phyloP scores from a whole-genome alignment of 2,797 vertebrate genomes.

The Salarias fasciatus region DNA sequence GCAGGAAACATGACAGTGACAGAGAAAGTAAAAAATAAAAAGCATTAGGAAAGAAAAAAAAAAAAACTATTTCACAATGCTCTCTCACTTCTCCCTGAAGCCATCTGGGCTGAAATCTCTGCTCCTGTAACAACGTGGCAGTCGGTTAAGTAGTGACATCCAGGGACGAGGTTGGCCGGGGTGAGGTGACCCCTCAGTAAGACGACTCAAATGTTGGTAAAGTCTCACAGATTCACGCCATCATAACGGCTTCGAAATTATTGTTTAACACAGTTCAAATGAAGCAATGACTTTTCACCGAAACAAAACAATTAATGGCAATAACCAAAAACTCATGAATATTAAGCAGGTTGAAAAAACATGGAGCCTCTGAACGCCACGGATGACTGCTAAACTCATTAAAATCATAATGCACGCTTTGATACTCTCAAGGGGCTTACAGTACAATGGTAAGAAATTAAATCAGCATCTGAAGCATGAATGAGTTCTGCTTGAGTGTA shows the following conservation, averaged over 20 bases:
- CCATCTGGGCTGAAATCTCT: conserved; percentile 58
- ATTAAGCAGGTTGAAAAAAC: conserved; percentile 71
- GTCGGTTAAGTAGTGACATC: conserved; percentile 44
- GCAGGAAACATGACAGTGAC: conserved; percentile 33
- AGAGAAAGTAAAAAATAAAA: conserved; percentile 48
- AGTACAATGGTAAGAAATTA: conserved; percentile 32
- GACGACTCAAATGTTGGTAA: conserved; percentile 1
- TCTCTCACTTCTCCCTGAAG: conserved; percentile 39
- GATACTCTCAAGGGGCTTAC: conserved; percentile 50
- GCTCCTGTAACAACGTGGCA: conserved; percentile 53
- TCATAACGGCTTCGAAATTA: conserved; percentile 10
- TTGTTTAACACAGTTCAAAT: conserved; percentile 36
- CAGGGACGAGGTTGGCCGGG: conserved; percentile 52
- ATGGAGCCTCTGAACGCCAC: conserved; percentile 51
- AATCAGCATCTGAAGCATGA: conserved; percentile 35
- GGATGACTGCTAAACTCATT: conserved; percentile 78
- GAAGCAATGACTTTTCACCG: conserved; percentile 31
- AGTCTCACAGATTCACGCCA: conserved; percentile 9
- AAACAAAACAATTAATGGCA: conserved; percentile 66
- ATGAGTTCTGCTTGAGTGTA: conserved; percentile 11
- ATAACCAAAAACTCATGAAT: conserved; percentile 73
- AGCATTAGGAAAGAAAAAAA: conserved; percentile 38
- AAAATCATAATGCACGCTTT: conserved; percentile 66
- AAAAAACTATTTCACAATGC: conserved; percentile 47
- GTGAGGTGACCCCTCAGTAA: conserved; percentile 36